These are phyloP conservation scores for Diplosoma virens DNA, from an alignment of 23 tunicate species.

Conservation along the genomic window DNA sequence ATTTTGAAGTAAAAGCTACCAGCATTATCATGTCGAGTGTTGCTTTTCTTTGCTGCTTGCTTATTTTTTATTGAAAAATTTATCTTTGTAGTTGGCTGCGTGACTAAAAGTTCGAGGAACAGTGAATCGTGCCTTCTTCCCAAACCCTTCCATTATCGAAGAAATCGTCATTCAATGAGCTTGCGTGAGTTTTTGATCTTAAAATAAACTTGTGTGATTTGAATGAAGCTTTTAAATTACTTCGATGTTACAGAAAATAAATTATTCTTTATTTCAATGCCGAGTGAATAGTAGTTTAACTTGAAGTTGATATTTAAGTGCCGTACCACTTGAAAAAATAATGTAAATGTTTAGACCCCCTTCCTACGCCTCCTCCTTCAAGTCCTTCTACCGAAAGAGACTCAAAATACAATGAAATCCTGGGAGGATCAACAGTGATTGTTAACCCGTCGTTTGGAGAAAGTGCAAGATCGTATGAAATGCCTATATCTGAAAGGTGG, in stretches of 20 bases:
- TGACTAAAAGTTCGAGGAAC: background rate
- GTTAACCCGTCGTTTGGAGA: constrained; percentile 22
- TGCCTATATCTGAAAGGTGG: constrained; percentile 14
- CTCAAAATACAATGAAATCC: constrained; percentile 40
- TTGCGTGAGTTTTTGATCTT: constrained; percentile 26
- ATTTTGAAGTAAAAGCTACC: no score
- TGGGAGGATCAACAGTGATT: constrained; percentile 68
- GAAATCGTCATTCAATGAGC: constrained; percentile 25
- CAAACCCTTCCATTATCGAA: constrained; percentile 47
- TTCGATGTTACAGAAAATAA: no score
- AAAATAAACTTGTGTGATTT: no score
- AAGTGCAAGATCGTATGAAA: background rate
- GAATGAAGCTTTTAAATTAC: no score
- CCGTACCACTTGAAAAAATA: no score
- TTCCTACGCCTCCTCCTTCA: constrained; percentile 61
- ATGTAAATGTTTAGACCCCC: constrained; percentile 47
- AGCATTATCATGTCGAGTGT: no score
- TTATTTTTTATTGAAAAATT: no score
- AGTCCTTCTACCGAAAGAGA: constrained; percentile 72
- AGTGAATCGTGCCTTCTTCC: background rate
- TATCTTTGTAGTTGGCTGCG: constrained; percentile 12
- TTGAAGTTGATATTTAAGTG: no score
- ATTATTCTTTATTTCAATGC: no score
- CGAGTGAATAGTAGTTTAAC: no score
- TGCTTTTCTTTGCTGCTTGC: no score